Base-by-base conservation (phyloP, 2,888 invertebrate genomes). In the Arctia plantaginis region DNA sequence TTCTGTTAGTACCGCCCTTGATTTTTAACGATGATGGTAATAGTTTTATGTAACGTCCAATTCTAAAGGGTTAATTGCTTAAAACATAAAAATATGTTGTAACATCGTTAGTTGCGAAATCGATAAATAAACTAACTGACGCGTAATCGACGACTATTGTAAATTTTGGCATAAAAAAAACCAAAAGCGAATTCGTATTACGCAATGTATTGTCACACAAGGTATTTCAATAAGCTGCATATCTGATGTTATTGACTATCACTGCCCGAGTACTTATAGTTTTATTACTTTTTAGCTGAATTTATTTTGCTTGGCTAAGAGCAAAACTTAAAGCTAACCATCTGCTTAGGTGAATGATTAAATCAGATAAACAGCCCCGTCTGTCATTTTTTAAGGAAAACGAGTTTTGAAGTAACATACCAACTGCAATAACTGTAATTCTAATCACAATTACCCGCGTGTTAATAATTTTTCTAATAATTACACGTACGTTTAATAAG, bases 71-170 rank as follows among this genome's bases (percentile, higher is more conserved):
- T 80, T 77, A 77, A 78, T 77, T 77, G 74, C 23, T 44, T 20
- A 20, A 66, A 73, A 68, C 69, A 59, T 78, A 65, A 65, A 77
- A 75, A 71, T 33, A n/a, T 78, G 77, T 77, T 55, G 71, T 74
- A 79, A 79, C 51, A 66, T 72, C 44, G 70, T 75, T 82, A 76
- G 74, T 84, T 80, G 78, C 66, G 71, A 80, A 78, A 82, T 66
- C 44, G 33, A 47, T 77, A 72, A 75, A 73, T 66, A 65, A 71
- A 75, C 74, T 12, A 72, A 72, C 59, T 65, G 59, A 62, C 65
- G 30, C 59, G 69, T 69, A 77, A 81, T 77, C 70, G 73, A 77
- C 73, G 74, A 64, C 65, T 44, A 64, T 65, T 72, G 69, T 69
- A 65, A 73, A 30, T 30, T 62, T 62, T 62, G 18, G 62, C 62